Evolutionary conservation across 2,888 invertebrate species (phyloP), one percentile per base, ranked within the genome.

Genomic region (Catocala nupta): DNA sequence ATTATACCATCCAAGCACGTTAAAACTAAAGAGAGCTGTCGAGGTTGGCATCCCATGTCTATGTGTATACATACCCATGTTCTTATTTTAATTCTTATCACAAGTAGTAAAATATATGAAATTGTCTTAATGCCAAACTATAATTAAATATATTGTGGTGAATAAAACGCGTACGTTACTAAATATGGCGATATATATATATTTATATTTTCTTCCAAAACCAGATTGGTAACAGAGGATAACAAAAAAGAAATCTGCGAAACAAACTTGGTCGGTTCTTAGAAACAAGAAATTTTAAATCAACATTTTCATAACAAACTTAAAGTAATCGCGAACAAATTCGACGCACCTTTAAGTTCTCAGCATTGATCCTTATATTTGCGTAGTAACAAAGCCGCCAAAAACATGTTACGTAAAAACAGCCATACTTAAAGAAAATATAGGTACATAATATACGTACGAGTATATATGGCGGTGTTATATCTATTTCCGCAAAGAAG

Each of bases 341-440:
- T 65, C 59, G 55, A 53, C 52, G 65, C 76, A 73, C 73, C 72
- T 78, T 70, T 50, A 53, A 80, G 65, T 75, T 75, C 59, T 43
- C 65, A 62, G 64, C 67, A 77, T 70, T 61, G 71, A 70, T 70
- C 69, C 52, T 64, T 51, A 68, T 63, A 48, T 56, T 56, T 25
- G 9, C 49, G 42, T 42, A 25, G 36, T 10, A 56, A 12, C 8
- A 42, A 43, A 48, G 42, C 13, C 11, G n/a, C 10, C 25, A 7
- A 70, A 71, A 75, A 47, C 12, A 16, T 47, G 56, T 74, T 59
- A 67, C 65, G 60, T 64, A 65, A 70, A 78, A 79, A n/a, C 48
- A 5, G 42, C 48, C 56, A 56, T 49, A n/a, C 25, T 54, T 43
- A 7, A 39, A 8, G 6, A n/a, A 3, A 34, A 7, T 11, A n/a